Evolutionary conservation across 2,113 vertebrate species (phyloP).

Genomic region (Globicephala melas): DNA sequence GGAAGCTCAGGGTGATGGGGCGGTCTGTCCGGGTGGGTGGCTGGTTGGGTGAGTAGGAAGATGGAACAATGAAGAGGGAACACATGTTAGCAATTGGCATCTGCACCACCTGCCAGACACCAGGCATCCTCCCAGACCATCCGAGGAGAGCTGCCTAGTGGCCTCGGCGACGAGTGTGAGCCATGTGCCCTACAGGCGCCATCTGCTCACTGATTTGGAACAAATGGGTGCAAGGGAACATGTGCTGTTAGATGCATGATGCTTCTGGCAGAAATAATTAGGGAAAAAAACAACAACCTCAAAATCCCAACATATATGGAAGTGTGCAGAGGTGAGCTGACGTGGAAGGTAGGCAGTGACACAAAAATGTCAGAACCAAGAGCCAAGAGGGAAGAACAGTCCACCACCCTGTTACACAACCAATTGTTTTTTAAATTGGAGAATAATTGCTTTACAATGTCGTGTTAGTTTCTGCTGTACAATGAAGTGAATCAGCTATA

Average conservation of each 20-base stretch:
- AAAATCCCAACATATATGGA: not conserved
- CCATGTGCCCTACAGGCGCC: not conserved
- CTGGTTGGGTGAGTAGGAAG: constrained; percentile 41
- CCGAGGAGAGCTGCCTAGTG: not conserved
- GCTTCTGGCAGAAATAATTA: not conserved
- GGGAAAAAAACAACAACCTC: not conserved
- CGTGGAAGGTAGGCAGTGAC: rapidly evolving
- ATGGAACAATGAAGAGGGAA: constrained; percentile 37
- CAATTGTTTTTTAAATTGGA: not conserved
- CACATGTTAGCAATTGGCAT: constrained; percentile 50
- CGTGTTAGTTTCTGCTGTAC: too few relatives aligned
- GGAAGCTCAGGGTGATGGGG: not conserved
- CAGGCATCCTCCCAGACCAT: constrained; percentile 46
- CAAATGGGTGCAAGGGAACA: constrained; percentile 6
- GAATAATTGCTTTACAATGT: too few relatives aligned
- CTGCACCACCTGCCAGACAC: constrained; percentile 47
- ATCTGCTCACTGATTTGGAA: constrained; percentile 41
- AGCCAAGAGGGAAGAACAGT: not conserved
- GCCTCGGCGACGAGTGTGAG: not conserved
- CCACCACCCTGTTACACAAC: not conserved
- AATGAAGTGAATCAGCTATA: too few relatives aligned
- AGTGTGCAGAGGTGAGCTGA: not conserved
- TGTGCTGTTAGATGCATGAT: not conserved
- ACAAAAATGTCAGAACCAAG: not conserved
- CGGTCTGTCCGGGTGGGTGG: not conserved